A percentile compares a stretch with the other conserved stretches of the same genome.
Conservation (phyloP, 2,888 invertebrate species). For the Drosophila glabriapex region DNA sequence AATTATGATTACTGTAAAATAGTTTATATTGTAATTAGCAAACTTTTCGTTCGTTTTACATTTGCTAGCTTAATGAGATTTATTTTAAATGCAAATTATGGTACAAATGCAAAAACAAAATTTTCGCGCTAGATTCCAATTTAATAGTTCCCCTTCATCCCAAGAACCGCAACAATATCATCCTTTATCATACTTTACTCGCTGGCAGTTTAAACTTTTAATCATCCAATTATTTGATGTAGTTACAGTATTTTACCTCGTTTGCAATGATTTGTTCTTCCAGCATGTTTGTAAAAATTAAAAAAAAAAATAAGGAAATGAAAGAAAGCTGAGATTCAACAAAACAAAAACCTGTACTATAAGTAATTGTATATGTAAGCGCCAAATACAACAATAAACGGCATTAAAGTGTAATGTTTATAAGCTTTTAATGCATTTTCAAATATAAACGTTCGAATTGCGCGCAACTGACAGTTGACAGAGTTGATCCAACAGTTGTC, state of each 20-base stretch:
- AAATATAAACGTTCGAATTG: conserved; percentile 10
- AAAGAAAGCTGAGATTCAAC: conserved; percentile 61
- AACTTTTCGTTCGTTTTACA: conserved; percentile 70
- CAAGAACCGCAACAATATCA: conserved; percentile 17
- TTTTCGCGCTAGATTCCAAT: conserved; percentile 62
- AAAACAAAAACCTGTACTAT: conserved; percentile 70
- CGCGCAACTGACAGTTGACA: conserved; percentile 6
- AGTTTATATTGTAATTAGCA: conserved; percentile 78
- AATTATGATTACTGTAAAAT: conserved; percentile 71
- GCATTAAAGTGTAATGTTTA: conserved; percentile 38
- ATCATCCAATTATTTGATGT: conserved; percentile 38
- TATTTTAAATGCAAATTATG: conserved; percentile 73
- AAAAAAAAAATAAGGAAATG: conserved; percentile 16
- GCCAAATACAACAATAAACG: conserved; percentile 67
- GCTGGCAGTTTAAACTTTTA: conserved; percentile 24
- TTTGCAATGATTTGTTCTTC: conserved; percentile 75
- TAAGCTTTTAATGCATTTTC: background rate
- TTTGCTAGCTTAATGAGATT: conserved; percentile 78
- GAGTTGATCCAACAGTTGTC: conserved; percentile 1
- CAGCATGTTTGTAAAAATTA: conserved; percentile 58
- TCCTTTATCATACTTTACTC: conserved; percentile 16
- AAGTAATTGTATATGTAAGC: conserved; percentile 72
- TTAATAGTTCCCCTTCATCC: conserved; percentile 21
- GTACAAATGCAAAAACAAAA: conserved; percentile 69
- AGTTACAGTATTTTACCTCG: conserved; percentile 61